Base-by-base conservation (phyloP, 2,797 vertebrate genomes). In the Erpetoichthys calabaricus region DNA sequence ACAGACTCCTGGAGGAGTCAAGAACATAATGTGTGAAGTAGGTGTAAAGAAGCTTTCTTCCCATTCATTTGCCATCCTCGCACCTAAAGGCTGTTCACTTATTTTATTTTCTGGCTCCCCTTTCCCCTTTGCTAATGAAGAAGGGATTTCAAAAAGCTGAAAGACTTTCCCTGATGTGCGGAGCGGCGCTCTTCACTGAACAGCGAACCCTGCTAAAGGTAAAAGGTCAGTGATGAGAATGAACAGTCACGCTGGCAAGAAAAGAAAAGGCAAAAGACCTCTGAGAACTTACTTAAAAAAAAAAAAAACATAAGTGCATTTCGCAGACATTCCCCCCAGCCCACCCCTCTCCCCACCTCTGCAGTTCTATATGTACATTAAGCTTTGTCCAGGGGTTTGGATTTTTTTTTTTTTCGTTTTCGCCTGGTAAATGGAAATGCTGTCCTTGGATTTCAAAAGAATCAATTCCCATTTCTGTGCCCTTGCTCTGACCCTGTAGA, bases 11-110 rank as follows among this genome's bases (percentile, higher is more conserved):
- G 81, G 72, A 86, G 79, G 83, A 90, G 88, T 92, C 89, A 93
- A 94, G 87, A 91, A 88, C 84, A 90, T 91, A 94, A 92, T 89
- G 84, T 77, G 77, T 80, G 80, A 86, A 87, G 86, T 82, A 88
- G 84, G 85, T 75, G 79, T 72, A 79, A 80, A 80, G 80, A 76
- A 74, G 78, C 75, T 82, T 82, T 79, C 77, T 84, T 77, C 80
- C 79, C 78, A 75, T 85, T 84, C 82, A 84, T 82, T 81, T 82
- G 79, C 80, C 86, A 80, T 58, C 60, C 76, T 75, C 68, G 79
- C 80, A 82, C 82, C 83, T 67, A 68, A 76, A 81, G 76, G 74
- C 80, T 82, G 81, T 80, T 84, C 81, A 80, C 77, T 77, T 54
- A 54, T 54, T 54, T 54, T 63, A 60, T 66, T 66, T 70, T 65